A percentile compares a stretch with the other conserved stretches of the same genome.
Conservation (phyloP, 2,888 invertebrate genomes). For the Hirtodrosophila cameraria region DNA sequence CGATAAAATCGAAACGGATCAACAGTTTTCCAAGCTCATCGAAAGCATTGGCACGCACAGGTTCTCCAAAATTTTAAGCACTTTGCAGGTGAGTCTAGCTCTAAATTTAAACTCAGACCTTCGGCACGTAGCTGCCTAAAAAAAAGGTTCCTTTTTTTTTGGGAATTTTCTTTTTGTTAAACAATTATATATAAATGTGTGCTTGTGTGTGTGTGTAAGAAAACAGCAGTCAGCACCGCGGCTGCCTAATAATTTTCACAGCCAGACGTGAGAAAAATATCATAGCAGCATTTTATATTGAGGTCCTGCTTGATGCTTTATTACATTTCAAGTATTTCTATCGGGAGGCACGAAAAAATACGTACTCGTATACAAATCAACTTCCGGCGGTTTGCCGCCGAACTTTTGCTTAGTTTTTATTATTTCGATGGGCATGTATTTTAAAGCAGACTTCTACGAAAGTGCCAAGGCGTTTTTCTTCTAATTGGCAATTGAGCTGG, state of each 20-base stretch:
- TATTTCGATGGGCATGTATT: slow-evolving; percentile 37
- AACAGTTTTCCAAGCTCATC: slow-evolving; percentile 81
- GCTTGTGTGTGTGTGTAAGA: slow-evolving; percentile 11
- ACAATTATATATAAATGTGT: slow-evolving; percentile 38
- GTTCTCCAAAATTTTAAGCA: slow-evolving; percentile 78
- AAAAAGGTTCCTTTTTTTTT: slow-evolving; percentile 23
- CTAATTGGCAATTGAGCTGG: slow-evolving; percentile 81
- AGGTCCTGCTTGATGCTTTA: slow-evolving; percentile 45
- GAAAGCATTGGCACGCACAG: slow-evolving; percentile 80
- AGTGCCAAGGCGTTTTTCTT: slow-evolving; percentile 62
- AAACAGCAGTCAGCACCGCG: slow-evolving; percentile 35
- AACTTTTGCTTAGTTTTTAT: slow-evolving; percentile 24
- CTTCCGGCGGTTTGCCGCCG: slow-evolving; percentile 68
- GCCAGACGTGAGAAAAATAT: slow-evolving; percentile 72
- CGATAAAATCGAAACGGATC: slow-evolving; percentile 82
- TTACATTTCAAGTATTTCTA: slow-evolving; percentile 36
- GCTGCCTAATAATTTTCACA: slow-evolving; percentile 69
- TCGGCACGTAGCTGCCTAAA: slow-evolving; percentile 29
- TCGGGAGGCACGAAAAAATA: slow-evolving; percentile 19
- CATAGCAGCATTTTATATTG: slow-evolving; percentile 58
- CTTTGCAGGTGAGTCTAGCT: slow-evolving; percentile 80
- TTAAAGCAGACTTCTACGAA: slow-evolving; percentile 50
- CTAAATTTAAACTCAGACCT: slow-evolving; percentile 15
- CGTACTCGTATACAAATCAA: slow-evolving; percentile 76
- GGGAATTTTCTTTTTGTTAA: slow-evolving; percentile 14